phyloP scores from a whole-genome alignment of 92 coral and sea anemone species.

The Phenganax marumi region DNA sequence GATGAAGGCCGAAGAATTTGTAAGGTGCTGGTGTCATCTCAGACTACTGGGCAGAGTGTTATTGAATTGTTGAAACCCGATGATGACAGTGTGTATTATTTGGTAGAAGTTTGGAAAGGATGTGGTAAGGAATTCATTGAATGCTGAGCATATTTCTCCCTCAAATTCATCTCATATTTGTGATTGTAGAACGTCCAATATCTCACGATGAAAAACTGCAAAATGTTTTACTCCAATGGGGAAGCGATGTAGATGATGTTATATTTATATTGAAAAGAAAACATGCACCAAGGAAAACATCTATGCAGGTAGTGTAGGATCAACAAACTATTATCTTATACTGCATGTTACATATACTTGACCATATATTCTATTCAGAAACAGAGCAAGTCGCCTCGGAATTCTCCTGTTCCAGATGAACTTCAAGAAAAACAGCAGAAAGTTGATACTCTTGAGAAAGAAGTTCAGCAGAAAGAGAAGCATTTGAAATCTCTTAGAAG shows the following conservation, averaged over 20 bases:
- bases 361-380: conserved; percentile 5
- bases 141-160: background rate
- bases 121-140: conserved; percentile 67
- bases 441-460: conserved; percentile 73
- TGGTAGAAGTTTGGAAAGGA: conserved; percentile 97
- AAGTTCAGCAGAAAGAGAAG: conserved; percentile 70
- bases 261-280: conserved; percentile 52
- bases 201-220: conserved; percentile 79
- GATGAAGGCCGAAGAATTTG: conserved; percentile 23
- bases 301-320: conserved; percentile 15
- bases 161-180: background rate
- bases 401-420: conserved; percentile 24
- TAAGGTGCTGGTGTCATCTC: conserved; percentile 30
- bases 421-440: conserved; percentile 74
- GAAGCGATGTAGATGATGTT: conserved; percentile 84
- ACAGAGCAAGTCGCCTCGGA: conserved; percentile 9
- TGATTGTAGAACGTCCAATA: conserved; percentile 78
- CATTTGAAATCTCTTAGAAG: conserved; percentile 66
- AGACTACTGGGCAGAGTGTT: conserved; percentile 36
- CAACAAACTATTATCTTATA: background rate
- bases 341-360: background rate
- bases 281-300: background rate
- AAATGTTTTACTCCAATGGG: conserved; percentile 85
- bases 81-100: conserved; percentile 68
- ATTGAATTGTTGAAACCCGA: conserved; percentile 39